Evolutionary conservation across 2,888 invertebrate genomes (phyloP).

Genomic region (Rhyacophila evoluta): DNA sequence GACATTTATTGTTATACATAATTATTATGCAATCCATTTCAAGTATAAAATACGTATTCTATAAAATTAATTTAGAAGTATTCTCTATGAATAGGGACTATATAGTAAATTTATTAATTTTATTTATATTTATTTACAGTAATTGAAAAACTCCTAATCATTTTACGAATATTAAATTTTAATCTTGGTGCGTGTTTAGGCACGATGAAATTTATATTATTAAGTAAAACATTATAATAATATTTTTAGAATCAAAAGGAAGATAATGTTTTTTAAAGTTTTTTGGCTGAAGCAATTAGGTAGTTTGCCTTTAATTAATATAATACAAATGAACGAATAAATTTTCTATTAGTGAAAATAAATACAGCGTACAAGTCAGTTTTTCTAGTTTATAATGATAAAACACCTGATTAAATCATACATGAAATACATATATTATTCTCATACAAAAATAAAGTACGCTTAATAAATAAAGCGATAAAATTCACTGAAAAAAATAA

Average conservation of each 20-base stretch:
- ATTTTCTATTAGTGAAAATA: no score
- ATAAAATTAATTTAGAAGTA: conserved; percentile 8
- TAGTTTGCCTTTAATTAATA: conserved; percentile 29
- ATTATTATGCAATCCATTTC: background rate
- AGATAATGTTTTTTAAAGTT: conserved; percentile 30
- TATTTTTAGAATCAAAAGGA: conserved; percentile 51
- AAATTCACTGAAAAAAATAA: no score
- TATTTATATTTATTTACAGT: background rate
- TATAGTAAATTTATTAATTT: background rate
- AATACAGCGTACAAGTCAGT: no score
- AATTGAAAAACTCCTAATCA: conserved; percentile 15
- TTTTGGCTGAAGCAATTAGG: conserved; percentile 27
- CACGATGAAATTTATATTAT: conserved; percentile 43
- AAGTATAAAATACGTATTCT: conserved; percentile 16
- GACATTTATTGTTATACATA: background rate
- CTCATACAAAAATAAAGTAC: no score
- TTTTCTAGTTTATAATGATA: no score
- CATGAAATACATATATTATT: no score
- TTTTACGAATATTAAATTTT: conserved; percentile 28
- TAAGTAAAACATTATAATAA: background rate
- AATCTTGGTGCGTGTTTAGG: conserved; percentile 53
- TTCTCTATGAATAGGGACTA: background rate
- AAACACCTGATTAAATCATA: no score
- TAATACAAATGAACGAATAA: no score
- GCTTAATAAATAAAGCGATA: no score